These are phyloP conservation scores for Callopanchax toddi DNA, from an alignment of 2,113 vertebrate species.

Conservation along the genomic window DNA sequence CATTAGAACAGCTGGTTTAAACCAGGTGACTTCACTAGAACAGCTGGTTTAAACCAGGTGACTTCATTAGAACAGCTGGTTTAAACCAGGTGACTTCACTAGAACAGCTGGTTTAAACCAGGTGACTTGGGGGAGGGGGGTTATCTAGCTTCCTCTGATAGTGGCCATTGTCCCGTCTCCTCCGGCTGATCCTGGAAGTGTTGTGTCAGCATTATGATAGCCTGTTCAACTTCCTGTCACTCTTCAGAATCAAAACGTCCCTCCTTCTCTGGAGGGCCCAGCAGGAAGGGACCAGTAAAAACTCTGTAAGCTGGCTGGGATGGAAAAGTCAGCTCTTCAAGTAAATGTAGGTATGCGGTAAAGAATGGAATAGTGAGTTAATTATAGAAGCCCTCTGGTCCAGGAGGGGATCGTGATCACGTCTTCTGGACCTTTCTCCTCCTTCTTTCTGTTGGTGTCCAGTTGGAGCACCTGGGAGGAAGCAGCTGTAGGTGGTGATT, in stretches of 20 bases:
- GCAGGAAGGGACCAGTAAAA: constrained; percentile 10
- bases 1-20: no score
- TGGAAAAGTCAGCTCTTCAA: no score
- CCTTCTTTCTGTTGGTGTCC: constrained; percentile 44
- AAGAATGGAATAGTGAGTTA: no score
- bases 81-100: no score
- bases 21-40: no score
- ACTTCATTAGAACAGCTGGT: no score
- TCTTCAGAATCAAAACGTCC: constrained; percentile 28
- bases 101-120: no score
- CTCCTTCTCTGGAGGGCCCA: constrained; percentile 37
- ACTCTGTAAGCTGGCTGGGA: constrained; percentile 29
- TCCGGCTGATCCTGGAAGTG: constrained; percentile 60
- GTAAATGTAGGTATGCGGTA: no score
- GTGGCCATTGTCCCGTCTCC: constrained; percentile 57
- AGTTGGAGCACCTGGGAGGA: constrained; percentile 63
- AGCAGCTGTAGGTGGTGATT: constrained; percentile 72
- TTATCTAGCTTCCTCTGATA: constrained; percentile 43
- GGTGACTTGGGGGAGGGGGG: no score
- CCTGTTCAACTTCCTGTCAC: constrained; percentile 57
- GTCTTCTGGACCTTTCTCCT: constrained; percentile 12
- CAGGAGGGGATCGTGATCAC: no score
- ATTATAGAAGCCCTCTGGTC: no score
- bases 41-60: no score
- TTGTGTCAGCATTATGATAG: constrained; percentile 49